Evolutionary conservation across 1,140 invertebrate species (phyloP), one percentile per base, ranked within the genome.

Genomic region (Drosophila pachea): DNA sequence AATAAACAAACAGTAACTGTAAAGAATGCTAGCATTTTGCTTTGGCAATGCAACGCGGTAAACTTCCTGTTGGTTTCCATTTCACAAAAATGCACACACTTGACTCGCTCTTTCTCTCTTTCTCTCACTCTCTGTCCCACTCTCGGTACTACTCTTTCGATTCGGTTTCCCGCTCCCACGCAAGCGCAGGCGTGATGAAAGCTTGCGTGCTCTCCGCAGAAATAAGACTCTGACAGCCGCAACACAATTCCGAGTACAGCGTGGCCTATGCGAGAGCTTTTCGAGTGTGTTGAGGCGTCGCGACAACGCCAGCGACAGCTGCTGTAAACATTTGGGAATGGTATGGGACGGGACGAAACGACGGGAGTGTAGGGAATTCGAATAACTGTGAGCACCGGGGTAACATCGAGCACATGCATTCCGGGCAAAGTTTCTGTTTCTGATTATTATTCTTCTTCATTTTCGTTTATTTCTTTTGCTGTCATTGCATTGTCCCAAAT

Each of bases 241-340:
- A 83, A 83, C 78, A 83, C 59, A 83, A 74, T 83, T 82, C 76
- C 67, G 81, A 78, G 78, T 78, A 82, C 52, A 75, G 40, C 68
- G 47, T 49, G 47, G 58, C 45, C 38, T n/a, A 42, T 33, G 61
- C 38, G 50, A 38, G 54, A 82, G 77, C 74, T 78, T 79, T 76
- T 76, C 50, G 66, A 63, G 53, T 50, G 38, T 65, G 49, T 33
- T 42, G 36, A 56, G 64, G 36, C 48, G 40, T 22, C 22, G 29
- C 38, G 49, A 58, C 38, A 38, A 35, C 52, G 66, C 55, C 61
- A 40, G 47, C 58, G 73, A 50, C 77, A 79, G 77, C 78, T 74
- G 78, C 78, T 82, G 74, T 82, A 74, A 81, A 81, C 78, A 81
- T 78, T 74, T 59, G 68, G 38, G n/a, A 43, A 14, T 59, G 62